Evolutionary conservation across 2,888 invertebrate species (phyloP), one percentile per base, ranked within the genome.

Genomic region (Papilio demoleus): DNA sequence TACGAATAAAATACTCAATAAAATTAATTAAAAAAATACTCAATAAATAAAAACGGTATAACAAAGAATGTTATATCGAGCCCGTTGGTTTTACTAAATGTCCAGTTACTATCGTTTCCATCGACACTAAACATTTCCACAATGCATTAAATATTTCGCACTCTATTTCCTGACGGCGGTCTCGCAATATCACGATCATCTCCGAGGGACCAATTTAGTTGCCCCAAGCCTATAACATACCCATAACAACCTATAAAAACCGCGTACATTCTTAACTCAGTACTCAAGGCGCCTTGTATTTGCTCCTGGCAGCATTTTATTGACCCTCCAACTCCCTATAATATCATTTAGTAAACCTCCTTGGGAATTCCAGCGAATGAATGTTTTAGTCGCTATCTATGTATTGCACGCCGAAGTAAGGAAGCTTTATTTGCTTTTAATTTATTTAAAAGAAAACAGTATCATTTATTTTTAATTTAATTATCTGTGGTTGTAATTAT

Each of bases 161-260:
- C 70, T 64, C 71, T 70, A 78, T 76, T 76, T 74, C 72, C 72
- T 71, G 71, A 70, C 70, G 50, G 12, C n/a, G 42, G 31, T 38
- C 69, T 70, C 36, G 27, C 45, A 69, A 63, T 72, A 74, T 76
- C 77, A 74, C 71, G 73, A 79, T 75, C 74, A 82, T 80, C 78
- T 77, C 73, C 74, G 60, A 65, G 75, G 76, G 75, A 71, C 73
- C 76, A 74, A 74, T 78, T 72, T 69, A 45, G 65, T 68, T 61
- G 65, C 73, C 75, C 74, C 72, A 72, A 73, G 71, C 71, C 75
- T 72, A 77, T 81, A 80, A 82, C 79, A 77, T 75, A 75, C 77
- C 76, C 80, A 81, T 84, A 79, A 80, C 75, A 78, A 73, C 75
- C 77, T 80, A 73, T 84, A 82, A 86, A 84, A 86, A 79, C 83